These are phyloP conservation scores for Tenthredo notha DNA, from an alignment of 2,888 invertebrate genomes.

Conservation along the genomic window DNA sequence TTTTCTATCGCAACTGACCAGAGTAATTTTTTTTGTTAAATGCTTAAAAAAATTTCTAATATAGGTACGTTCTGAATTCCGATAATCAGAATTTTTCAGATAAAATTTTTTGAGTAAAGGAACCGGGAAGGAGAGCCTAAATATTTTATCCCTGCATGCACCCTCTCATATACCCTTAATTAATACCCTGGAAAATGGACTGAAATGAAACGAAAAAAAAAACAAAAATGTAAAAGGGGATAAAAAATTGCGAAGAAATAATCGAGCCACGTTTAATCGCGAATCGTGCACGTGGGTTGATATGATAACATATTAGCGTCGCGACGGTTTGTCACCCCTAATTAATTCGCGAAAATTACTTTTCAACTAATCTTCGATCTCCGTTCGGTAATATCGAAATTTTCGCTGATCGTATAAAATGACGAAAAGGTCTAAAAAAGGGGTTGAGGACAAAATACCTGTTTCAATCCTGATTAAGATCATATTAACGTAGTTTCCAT, in stretches of 20 bases:
- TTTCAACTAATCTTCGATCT: background rate
- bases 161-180: background rate
- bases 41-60: background rate
- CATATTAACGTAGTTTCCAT: conserved; percentile 40
- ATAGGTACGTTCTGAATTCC: background rate
- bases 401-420: background rate
- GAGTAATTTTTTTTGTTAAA: too few species aligned
- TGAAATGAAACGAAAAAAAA: background rate
- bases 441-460: conserved; percentile 15
- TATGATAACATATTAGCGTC: background rate
- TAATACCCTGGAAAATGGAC: background rate
- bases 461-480: conserved; percentile 17
- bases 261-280: background rate
- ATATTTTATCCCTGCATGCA: background rate
- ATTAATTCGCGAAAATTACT: background rate
- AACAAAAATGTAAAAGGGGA: background rate
- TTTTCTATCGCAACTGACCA: background rate
- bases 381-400: background rate
- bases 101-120: background rate
- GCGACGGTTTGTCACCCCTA: background rate
- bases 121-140: background rate
- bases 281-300: background rate
- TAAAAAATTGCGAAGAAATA: background rate
- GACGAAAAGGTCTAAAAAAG: background rate
- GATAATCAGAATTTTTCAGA: background rate